Conservation (phyloP, 2,888 invertebrate species). For the Pilophorus perplexus region DNA sequence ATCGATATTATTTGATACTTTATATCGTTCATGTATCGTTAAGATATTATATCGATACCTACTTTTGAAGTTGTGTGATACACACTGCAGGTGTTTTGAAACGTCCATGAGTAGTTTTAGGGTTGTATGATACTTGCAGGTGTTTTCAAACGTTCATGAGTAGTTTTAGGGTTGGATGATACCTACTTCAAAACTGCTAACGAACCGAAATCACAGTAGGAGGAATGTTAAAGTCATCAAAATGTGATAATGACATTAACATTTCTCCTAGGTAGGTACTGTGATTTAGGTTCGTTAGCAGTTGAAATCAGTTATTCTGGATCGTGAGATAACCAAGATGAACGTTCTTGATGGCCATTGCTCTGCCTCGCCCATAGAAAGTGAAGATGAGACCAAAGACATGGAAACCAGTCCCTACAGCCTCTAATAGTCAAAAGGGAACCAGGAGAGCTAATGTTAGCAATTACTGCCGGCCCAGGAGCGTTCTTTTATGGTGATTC, state of each 20-base stretch:
- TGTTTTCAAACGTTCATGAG: too few species aligned
- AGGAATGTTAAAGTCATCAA: neutral
- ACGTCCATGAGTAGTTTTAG: too few species aligned
- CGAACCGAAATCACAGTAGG: too few species aligned
- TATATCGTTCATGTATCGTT: too few species aligned
- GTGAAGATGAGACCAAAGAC: constrained; percentile 7
- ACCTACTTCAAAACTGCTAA: too few species aligned
- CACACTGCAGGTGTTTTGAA: too few species aligned
- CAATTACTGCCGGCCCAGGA: neutral
- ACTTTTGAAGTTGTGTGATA: too few species aligned
- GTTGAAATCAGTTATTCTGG: neutral
- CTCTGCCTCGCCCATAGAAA: constrained; percentile 17
- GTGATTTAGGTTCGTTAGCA: neutral
- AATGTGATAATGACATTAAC: neutral
- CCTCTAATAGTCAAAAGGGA: constrained; percentile 24
- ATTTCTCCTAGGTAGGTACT: neutral
- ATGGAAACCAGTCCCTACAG: constrained; percentile 14
- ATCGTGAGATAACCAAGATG: neutral
- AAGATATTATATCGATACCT: too few species aligned
- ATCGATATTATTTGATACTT: too few species aligned
- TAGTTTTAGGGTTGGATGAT: too few species aligned
- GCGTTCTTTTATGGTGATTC: neutral
- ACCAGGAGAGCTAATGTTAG: constrained; percentile 15
- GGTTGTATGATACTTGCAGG: too few species aligned
- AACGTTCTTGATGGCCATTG: neutral